Percentiles rank a stretch among this genome's conserved stretches.
Conservation (phyloP, 2,113 vertebrate species). For the Shinisaurus crocodilurus region DNA sequence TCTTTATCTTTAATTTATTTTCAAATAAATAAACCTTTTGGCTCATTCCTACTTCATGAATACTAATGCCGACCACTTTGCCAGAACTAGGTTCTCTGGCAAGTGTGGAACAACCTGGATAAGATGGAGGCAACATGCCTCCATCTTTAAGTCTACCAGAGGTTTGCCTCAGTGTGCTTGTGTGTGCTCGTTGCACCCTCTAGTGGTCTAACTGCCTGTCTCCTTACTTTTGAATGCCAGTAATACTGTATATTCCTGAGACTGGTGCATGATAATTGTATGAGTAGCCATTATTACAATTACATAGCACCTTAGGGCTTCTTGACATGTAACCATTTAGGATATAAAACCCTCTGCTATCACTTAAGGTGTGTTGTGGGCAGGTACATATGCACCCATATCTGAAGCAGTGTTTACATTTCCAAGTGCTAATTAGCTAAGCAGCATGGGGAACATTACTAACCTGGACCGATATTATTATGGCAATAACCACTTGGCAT, state of each 20-base stretch:
- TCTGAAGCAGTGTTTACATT: not conserved
- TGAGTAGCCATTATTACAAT: not conserved
- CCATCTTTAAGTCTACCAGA: not conserved
- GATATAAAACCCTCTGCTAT: not conserved
- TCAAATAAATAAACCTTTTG: not conserved
- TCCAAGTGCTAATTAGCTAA: not conserved
- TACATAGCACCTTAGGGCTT: not conserved
- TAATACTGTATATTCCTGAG: not conserved
- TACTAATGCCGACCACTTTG: not conserved
- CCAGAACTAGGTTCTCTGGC: not conserved
- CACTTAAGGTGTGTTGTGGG: not conserved
- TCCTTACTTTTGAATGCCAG: not conserved
- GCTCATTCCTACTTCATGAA: not conserved
- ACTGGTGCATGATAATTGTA: not conserved
- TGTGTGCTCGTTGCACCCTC: slow-evolving; percentile 54
- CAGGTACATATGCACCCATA: not conserved
- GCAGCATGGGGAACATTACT: not conserved
- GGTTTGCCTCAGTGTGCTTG: not conserved
- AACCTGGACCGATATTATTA: not conserved
- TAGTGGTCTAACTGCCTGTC: slow-evolving; percentile 35
- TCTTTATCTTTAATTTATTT: not conserved
- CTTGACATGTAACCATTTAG: not conserved
- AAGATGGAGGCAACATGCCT: not conserved
- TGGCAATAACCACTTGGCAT: not conserved
- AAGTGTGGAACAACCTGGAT: not conserved